These are phyloP conservation scores for Procambarus clarkii DNA, from an alignment of 1,140 invertebrate species.

Conservation along the genomic window DNA sequence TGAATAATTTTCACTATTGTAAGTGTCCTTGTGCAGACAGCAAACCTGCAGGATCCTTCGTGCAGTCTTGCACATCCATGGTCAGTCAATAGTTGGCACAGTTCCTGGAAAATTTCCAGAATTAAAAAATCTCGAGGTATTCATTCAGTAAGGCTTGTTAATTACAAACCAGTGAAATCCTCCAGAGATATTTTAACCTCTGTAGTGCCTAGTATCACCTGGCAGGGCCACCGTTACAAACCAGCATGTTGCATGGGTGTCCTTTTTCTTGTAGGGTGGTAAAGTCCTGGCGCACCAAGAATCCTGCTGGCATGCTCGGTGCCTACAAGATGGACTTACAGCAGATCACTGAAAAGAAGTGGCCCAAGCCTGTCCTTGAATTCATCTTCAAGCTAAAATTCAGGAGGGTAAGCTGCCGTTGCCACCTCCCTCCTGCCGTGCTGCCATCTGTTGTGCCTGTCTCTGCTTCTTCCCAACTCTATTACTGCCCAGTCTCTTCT, in stretches of 20 bases:
- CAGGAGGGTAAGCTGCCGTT: slow-evolving; percentile 81
- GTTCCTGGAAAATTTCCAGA: slow-evolving; percentile 1
- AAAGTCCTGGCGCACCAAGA: slow-evolving; percentile 91
- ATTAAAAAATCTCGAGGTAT: background rate
- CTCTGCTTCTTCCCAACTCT: background rate
- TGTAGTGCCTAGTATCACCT: slow-evolving; percentile 49
- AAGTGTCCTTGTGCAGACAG: slow-evolving; percentile 54
- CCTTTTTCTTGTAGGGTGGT: slow-evolving; percentile 80
- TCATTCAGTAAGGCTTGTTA: background rate
- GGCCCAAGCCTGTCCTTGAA: slow-evolving; percentile 92
- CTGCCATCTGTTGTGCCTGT: slow-evolving; percentile 25
- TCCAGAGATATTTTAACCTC: slow-evolving; percentile 29
- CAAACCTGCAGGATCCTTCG: slow-evolving; percentile 51
- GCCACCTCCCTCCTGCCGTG: slow-evolving; percentile 7
- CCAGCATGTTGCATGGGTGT: slow-evolving; percentile 70
- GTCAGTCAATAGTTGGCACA: slow-evolving; percentile 26
- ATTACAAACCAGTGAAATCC: slow-evolving; percentile 12
- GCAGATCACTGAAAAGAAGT: slow-evolving; percentile 87
- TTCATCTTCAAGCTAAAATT: slow-evolving; percentile 93
- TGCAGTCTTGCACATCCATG: slow-evolving; percentile 51
- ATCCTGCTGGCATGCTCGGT: slow-evolving; percentile 84
- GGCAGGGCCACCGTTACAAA: slow-evolving; percentile 51
- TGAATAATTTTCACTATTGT: slow-evolving; percentile 12
- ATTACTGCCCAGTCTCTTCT: slow-evolving; percentile 61
- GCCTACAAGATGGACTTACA: slow-evolving; percentile 94